Evolutionary conservation across 2,797 vertebrate genomes (phyloP), one percentile per base, ranked within the genome.

Genomic region (Perodicticus potto): DNA sequence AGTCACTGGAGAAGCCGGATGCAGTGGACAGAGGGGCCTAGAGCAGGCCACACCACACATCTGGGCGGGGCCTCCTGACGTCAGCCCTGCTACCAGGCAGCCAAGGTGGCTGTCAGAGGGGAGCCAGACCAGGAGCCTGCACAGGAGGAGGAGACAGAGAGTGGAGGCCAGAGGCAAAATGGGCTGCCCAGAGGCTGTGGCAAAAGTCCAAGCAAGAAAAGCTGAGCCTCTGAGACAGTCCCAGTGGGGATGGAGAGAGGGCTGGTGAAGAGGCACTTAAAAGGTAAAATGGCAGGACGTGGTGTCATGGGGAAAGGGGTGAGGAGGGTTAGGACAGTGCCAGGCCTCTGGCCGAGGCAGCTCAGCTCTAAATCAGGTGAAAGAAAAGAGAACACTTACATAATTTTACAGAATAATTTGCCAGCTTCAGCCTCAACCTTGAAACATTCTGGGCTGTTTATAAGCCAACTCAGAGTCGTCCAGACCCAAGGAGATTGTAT

Each of bases 401-500:
- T 65, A 95, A 93, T n/a, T 63, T 32, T 40, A 32, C 34, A 78
- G 84, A 85, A 72, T 94, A 76, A 80, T 43, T 37, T 72, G 49
- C 92, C 86, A 91, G 25, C 0, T 0, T 89, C 53, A 89, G 87
- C 85, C 84, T 95, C 87, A 87, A 88, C 86, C 85, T 29, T 73
- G 82, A 95, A 93, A 93, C 61, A 67, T 73, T 73, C 85, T 55
- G 80, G 53, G 82, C 87, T 87, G 59, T 77, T 96, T 85, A 76
- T 25, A 88, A 95, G 77, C 43, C 91, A 89, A 45, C 40, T 70
- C 19, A 0, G 34, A 95, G 72, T 85, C 69, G 80, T 93, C 95
- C 92, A 82, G 77, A 91, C 49, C 89, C 34, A 2, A 85, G 74
- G 95, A 92, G 65, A 72, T 1, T 17, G 49, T 53, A 40, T 53